phyloP scores from a whole-genome alignment of 1,140 invertebrate genomes.

The Latrodectus geometricus region DNA sequence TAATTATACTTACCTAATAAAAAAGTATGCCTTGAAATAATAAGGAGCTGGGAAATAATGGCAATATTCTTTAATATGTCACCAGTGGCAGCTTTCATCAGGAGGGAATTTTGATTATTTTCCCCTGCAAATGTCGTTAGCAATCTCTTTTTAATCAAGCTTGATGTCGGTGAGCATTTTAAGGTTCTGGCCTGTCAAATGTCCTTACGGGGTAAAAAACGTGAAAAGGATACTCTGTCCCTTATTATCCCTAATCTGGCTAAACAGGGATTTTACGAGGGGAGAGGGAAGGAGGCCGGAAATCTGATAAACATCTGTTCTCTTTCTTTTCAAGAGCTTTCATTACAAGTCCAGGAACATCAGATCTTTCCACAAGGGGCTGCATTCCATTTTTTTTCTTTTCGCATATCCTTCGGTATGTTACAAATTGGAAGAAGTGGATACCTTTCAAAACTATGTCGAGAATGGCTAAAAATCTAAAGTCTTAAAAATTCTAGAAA shows the following conservation, averaged over 20 bases:
- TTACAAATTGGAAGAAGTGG: no score
- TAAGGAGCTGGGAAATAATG: no score
- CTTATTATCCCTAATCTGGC: background rate
- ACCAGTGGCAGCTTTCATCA: no score
- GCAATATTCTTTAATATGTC: no score
- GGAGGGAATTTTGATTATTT: background rate
- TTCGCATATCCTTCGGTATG: no score
- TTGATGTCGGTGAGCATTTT: background rate
- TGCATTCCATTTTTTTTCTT: no score
- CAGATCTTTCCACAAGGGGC: background rate
- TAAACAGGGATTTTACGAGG: background rate
- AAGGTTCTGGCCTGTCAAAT: background rate
- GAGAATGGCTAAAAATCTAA: no score
- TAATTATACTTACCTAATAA: no score
- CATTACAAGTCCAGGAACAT: background rate
- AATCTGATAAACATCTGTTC: conserved; percentile 17
- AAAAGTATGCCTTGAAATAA: no score
- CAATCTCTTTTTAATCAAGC: background rate
- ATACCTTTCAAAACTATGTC: no score
- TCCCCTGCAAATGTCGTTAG: background rate
- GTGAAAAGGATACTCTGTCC: background rate
- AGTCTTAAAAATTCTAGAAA: no score
- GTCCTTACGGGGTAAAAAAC: background rate
- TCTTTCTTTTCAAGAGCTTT: background rate
- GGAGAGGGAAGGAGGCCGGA: background rate